Evolutionary conservation across 2,888 invertebrate genomes (phyloP).

Genomic region (Seladonia tumulorum): DNA sequence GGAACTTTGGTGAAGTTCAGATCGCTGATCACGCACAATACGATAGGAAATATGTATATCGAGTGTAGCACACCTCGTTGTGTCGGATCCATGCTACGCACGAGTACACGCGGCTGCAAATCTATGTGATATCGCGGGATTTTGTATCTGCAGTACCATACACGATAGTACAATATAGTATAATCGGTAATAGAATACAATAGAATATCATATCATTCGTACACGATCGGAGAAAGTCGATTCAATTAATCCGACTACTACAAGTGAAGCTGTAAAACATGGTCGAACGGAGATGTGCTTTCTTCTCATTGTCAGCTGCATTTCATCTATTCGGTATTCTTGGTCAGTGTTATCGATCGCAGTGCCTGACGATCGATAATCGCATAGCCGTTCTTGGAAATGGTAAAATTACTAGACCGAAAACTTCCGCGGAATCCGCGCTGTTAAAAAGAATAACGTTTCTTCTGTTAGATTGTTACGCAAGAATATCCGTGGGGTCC

Average conservation of each 20-base stretch:
- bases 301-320: not conserved
- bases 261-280: conserved; percentile 17
- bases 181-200: not conserved
- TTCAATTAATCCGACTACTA: not conserved
- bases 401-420: conserved; percentile 79
- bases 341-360: conserved; percentile 30
- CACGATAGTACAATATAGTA: not conserved
- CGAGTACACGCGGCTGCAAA: not conserved
- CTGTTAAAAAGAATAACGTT: conserved; percentile 8
- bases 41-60: conserved; percentile 14
- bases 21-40: conserved; percentile 32
- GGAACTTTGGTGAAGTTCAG: conserved; percentile 73
- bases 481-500: conserved; percentile 85
- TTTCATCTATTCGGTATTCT: conserved; percentile 34
- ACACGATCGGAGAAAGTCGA: not conserved
- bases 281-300: not conserved
- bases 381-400: conserved; percentile 83
- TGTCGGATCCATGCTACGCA: not conserved
- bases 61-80: not conserved
- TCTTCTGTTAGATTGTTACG: conserved; percentile 85
- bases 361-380: conserved; percentile 83
- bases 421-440: not conserved
- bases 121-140: conserved; percentile 3
- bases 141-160: not conserved
- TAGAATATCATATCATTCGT: not conserved